These are phyloP conservation scores for Spermophilus dauricus DNA, from an alignment of 2,113 vertebrate species.

Conservation along the genomic window DNA sequence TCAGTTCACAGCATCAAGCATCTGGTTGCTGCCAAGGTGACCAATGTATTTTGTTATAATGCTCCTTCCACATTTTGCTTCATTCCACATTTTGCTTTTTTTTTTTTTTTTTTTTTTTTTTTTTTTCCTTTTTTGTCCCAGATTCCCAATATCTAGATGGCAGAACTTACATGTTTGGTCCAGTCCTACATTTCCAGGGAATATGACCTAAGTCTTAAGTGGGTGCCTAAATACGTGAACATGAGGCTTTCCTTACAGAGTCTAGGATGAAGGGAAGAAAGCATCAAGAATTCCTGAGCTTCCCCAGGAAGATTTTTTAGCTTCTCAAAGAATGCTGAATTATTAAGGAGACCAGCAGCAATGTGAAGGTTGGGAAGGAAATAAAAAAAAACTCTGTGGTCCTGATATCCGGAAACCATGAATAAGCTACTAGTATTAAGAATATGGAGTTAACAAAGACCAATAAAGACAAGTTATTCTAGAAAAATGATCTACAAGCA, in stretches of 20 bases:
- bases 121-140: too few relatives aligned
- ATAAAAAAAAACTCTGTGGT: background rate
- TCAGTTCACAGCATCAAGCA: background rate
- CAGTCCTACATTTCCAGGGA: background rate
- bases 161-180: background rate
- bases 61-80: background rate
- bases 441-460: background rate
- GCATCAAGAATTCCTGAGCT: background rate
- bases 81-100: background rate
- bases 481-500: background rate
- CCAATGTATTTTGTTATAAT: background rate
- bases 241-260: background rate
- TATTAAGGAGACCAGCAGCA: background rate
- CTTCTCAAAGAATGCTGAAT: background rate
- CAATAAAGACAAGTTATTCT: background rate
- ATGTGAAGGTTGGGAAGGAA: background rate
- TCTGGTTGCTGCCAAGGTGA: background rate
- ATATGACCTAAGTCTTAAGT: background rate
- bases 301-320: background rate
- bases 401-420: background rate
- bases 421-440: background rate
- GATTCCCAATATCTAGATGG: background rate
- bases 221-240: background rate
- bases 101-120: background rate
- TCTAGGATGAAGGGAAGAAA: background rate